A percentile compares a stretch with the other conserved stretches of the same genome.
These are phyloP conservation scores for Ceratina australensis DNA, from an alignment of 1,140 invertebrate genomes.

Conservation along the genomic window DNA sequence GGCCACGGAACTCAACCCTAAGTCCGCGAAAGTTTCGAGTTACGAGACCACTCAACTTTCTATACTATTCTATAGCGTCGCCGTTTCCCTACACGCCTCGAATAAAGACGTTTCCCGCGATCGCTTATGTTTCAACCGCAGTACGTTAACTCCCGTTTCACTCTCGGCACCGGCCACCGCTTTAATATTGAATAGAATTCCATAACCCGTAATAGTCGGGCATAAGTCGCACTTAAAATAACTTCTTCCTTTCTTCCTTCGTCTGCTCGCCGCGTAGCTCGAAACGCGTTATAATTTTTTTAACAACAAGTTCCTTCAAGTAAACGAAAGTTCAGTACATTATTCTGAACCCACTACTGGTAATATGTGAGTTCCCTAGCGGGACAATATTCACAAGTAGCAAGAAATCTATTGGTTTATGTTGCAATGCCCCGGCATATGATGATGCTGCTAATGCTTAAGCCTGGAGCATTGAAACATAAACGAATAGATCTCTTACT, in stretches of 20 bases:
- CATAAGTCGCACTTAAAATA: constrained; percentile 29
- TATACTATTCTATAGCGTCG: constrained; percentile 26
- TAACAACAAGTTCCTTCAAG: too few relatives aligned
- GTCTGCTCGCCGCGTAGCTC: background rate
- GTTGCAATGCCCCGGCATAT: too few relatives aligned
- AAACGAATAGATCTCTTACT: too few relatives aligned
- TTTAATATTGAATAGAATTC: constrained; percentile 40
- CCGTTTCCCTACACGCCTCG: background rate
- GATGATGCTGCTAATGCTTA: too few relatives aligned
- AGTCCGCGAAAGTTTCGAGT: constrained; percentile 38
- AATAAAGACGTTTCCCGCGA: constrained; percentile 37
- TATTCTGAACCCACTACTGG: too few relatives aligned
- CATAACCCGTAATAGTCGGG: constrained; percentile 30
- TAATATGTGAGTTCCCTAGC: too few relatives aligned
- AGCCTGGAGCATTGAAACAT: too few relatives aligned
- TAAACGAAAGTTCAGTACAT: too few relatives aligned
- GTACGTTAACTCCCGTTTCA: constrained; percentile 24
- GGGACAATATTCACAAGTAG: too few relatives aligned
- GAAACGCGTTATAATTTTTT: background rate
- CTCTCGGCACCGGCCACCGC: background rate
- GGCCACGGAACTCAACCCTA: background rate
- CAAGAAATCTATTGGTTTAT: too few relatives aligned
- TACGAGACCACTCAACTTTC: constrained; percentile 43
- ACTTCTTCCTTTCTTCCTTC: constrained; percentile 5
- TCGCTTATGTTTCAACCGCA: constrained; percentile 22